Conservation (phyloP, 2,888 invertebrate species). For the Ceramica pisi region DNA sequence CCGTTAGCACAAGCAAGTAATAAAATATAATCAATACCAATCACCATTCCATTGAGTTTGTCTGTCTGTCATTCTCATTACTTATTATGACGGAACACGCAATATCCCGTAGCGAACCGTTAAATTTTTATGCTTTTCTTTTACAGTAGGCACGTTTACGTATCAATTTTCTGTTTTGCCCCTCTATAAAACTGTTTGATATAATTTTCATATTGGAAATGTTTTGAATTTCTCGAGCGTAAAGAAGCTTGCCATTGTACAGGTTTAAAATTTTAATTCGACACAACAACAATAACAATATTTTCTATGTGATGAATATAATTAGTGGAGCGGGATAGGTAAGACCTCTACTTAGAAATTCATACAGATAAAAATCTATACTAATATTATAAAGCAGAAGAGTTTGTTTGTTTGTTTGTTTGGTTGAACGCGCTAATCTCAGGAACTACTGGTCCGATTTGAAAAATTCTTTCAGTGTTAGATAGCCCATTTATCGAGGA, state of each 20-base stretch:
- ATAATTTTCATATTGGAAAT: constrained; percentile 15
- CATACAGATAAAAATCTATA: not conserved
- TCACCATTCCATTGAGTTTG: constrained; percentile 7
- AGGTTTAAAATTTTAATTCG: not conserved
- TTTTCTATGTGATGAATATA: not conserved
- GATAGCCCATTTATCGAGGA: too few relatives aligned
- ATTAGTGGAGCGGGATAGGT: too few relatives aligned
- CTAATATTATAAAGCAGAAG: too few relatives aligned
- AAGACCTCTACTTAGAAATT: not conserved
- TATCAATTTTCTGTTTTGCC: constrained; percentile 1
- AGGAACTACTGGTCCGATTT: too few relatives aligned
- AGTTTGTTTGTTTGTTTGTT: too few relatives aligned
- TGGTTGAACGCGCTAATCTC: too few relatives aligned
- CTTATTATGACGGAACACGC: constrained; percentile 21
- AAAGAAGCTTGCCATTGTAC: not conserved
- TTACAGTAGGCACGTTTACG: not conserved
- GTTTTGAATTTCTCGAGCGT: constrained; percentile 10
- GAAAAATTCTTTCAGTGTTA: too few relatives aligned
- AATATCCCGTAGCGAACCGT: constrained; percentile 17
- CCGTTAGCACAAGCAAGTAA: not conserved
- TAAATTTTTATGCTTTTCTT: constrained; percentile 7
- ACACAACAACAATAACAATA: not conserved
- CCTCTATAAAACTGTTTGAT: constrained; percentile 18
- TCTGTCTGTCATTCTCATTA: constrained; percentile 18
- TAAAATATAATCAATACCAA: constrained; percentile 39